Percentiles rank a stretch among this genome's conserved stretches.
Conservation (phyloP, 2,888 invertebrate genomes). For the Sepioteuthis lessoniana region DNA sequence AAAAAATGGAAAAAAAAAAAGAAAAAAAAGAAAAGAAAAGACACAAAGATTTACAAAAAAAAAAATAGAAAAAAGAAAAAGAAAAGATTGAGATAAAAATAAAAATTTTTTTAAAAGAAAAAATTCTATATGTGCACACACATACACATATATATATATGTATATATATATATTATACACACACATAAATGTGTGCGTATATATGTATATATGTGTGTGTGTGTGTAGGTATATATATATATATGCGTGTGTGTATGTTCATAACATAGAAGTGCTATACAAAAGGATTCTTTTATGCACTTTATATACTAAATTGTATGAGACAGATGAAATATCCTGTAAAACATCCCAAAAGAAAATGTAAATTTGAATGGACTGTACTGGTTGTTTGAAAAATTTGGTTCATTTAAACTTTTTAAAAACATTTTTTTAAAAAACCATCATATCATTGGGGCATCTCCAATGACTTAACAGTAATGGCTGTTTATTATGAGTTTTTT, state of each 20-base stretch:
- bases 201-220: too few species aligned
- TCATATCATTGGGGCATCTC: not conserved
- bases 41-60: too few species aligned
- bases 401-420: not conserved
- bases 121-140: too few species aligned
- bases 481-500: not conserved
- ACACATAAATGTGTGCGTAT: too few species aligned
- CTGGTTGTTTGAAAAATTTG: conserved; percentile 1
- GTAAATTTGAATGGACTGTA: not conserved
- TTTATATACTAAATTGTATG: conserved; percentile 33
- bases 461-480: not conserved
- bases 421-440: not conserved
- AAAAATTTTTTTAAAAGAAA: too few species aligned
- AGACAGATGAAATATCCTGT: not conserved
- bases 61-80: not conserved
- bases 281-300: not conserved
- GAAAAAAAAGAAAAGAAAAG: too few species aligned
- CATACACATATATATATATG: too few species aligned
- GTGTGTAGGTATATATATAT: too few species aligned
- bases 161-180: too few species aligned
- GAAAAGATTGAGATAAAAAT: too few species aligned
- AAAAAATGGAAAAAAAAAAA: not conserved
- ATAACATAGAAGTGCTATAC: not conserved
- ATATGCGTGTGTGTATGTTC: not conserved
- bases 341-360: too few species aligned